Conservation (phyloP, 1,140 invertebrate species). For the Macrostomum lignano region DNA sequence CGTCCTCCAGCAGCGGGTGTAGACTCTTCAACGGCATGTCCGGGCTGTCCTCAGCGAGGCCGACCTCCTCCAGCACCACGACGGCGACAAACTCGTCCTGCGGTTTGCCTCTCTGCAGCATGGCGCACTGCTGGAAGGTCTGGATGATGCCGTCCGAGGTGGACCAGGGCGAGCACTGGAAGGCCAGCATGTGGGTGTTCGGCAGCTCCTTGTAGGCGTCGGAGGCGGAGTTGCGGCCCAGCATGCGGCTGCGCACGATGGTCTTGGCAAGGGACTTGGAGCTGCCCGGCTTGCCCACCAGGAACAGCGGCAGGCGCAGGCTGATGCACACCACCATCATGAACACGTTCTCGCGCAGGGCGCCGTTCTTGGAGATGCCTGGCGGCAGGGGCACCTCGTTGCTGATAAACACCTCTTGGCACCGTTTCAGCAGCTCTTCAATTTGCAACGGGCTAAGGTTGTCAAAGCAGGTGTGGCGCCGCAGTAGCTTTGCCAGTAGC, state of each 20-base stretch:
- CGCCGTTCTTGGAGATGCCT: constrained; percentile 18
- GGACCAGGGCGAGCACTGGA: too few relatives aligned
- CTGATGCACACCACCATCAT: constrained; percentile 20
- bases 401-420: constrained; percentile 15
- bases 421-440: too few relatives aligned
- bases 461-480: neutral
- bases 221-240: too few relatives aligned
- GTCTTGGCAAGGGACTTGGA: constrained; percentile 19
- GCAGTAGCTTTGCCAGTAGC: neutral
- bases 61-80: constrained; percentile 12
- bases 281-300: constrained; percentile 20
- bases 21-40: constrained; percentile 7
- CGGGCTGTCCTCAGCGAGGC: too few relatives aligned
- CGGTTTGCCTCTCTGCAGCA: constrained; percentile 9
- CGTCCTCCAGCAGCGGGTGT: constrained; percentile 9
- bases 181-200: constrained; percentile 15
- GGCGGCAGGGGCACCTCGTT: constrained; percentile 11
- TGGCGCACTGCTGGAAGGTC: constrained; percentile 10
- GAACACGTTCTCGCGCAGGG: constrained; percentile 19
- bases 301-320: constrained; percentile 15
- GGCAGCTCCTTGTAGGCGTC: constrained; percentile 12
- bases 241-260: constrained; percentile 17
- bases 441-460: constrained; percentile 3
- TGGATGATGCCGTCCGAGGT: constrained; percentile 12
- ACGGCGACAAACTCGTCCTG: constrained; percentile 10